A percentile compares a stretch with the other conserved stretches of the same genome.
These are phyloP conservation scores for Hypsopygia costalis DNA, from an alignment of 2,888 invertebrate genomes.

Conservation along the genomic window DNA sequence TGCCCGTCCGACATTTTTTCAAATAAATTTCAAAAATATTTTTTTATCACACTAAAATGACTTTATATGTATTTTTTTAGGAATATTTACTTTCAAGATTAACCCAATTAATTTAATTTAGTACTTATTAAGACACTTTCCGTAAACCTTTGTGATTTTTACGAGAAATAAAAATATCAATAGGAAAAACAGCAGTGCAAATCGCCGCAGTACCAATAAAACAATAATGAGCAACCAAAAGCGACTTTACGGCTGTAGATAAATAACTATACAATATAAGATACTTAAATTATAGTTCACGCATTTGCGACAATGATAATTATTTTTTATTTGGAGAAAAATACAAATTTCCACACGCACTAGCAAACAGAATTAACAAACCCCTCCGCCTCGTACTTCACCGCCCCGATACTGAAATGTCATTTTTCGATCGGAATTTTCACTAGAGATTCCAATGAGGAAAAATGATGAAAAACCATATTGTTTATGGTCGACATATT, in stretches of 20 bases:
- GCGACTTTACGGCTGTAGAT: constrained; percentile 23
- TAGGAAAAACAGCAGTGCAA: constrained; percentile 48
- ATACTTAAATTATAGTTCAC: constrained; percentile 26
- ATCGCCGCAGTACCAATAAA: constrained; percentile 37
- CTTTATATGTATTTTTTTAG: no score
- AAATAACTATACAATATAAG: constrained; percentile 21
- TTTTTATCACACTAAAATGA: constrained; percentile 11
- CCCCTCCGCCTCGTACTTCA: constrained; percentile 46
- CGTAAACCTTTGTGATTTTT: neutral
- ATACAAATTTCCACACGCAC: constrained; percentile 44
- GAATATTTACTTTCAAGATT: no score
- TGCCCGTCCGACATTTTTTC: constrained; percentile 61
- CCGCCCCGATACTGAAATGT: constrained; percentile 56
- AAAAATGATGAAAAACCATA: constrained; percentile 13
- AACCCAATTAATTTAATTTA: no score
- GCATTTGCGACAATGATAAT: constrained; percentile 36
- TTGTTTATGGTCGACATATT: constrained; percentile 6
- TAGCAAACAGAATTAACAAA: constrained; percentile 39
- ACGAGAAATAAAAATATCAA: constrained; percentile 39
- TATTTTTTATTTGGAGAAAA: constrained; percentile 46
- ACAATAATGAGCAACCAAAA: constrained; percentile 20
- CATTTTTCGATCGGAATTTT: constrained; percentile 66
- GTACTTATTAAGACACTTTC: no score
- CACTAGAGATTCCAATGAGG: constrained; percentile 24
- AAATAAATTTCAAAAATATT: constrained; percentile 18